These are phyloP conservation scores for Pogonomyrmex californicus DNA, from an alignment of 1,140 invertebrate genomes.

Conservation along the genomic window DNA sequence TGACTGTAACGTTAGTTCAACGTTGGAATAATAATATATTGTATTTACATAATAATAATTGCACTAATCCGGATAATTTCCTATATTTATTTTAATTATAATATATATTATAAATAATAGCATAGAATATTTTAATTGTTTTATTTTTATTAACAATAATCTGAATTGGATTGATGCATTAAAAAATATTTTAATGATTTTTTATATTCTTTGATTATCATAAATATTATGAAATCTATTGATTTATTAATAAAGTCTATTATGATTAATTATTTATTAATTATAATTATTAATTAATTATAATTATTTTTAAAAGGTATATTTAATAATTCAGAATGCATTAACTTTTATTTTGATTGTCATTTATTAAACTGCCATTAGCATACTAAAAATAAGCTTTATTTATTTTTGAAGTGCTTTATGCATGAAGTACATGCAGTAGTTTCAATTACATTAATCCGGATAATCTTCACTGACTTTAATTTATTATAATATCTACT, in stretches of 20 bases:
- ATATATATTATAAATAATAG: background rate
- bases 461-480: background rate
- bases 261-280: background rate
- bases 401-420: background rate
- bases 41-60: background rate
- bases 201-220: background rate
- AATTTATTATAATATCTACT: background rate
- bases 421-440: background rate
- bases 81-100: background rate
- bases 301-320: background rate
- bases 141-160: background rate
- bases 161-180: background rate
- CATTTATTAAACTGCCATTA: background rate
- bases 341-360: background rate
- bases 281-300: background rate
- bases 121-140: background rate
- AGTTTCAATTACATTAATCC: background rate
- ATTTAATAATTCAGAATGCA: background rate
- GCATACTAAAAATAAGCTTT: background rate
- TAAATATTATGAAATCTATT: background rate
- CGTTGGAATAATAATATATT: background rate
- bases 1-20: background rate
- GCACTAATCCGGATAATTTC: background rate
- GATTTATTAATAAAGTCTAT: background rate
- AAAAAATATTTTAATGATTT: background rate